phyloP scores from a whole-genome alignment of 37 sponge, comb jelly and placozoan species.

The Bolinopsis microptera region DNA sequence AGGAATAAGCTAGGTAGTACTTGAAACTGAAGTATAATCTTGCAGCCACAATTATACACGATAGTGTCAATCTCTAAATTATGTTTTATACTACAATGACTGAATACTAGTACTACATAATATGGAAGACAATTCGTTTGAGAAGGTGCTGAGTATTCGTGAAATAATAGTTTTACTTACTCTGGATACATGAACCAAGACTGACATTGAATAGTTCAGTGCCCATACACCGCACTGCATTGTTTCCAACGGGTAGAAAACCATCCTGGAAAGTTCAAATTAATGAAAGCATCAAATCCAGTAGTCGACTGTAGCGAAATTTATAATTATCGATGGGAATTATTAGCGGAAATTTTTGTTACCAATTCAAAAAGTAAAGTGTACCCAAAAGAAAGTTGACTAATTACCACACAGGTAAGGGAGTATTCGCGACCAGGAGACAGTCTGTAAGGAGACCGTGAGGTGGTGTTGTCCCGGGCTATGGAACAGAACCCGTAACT shows the following conservation, averaged over 20 bases:
- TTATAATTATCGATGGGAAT: background rate
- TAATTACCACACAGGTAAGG: background rate
- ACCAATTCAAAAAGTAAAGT: too few relatives aligned
- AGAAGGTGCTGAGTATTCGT: too few relatives aligned
- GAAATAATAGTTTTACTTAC: background rate
- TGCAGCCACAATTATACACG: too few relatives aligned
- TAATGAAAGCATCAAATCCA: too few relatives aligned
- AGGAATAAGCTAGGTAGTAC: too few relatives aligned
- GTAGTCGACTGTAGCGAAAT: too few relatives aligned
- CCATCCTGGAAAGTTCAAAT: conserved; percentile 19
- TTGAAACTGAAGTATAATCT: too few relatives aligned
- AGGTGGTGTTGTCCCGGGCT: background rate
- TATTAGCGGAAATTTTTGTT: background rate
- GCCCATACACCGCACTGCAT: background rate
- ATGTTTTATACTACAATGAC: too few relatives aligned
- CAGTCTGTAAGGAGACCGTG: background rate
- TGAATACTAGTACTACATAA: too few relatives aligned
- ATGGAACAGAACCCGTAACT: conserved; percentile 2
- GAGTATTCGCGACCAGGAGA: background rate
- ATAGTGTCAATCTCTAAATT: too few relatives aligned
- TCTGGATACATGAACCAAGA: background rate
- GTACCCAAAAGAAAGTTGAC: too few relatives aligned
- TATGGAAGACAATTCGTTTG: too few relatives aligned
- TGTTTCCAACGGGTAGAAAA: background rate
- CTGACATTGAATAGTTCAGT: background rate